phyloP scores from a whole-genome alignment of 2,113 vertebrate species.

The Odobenus rosmarus region DNA sequence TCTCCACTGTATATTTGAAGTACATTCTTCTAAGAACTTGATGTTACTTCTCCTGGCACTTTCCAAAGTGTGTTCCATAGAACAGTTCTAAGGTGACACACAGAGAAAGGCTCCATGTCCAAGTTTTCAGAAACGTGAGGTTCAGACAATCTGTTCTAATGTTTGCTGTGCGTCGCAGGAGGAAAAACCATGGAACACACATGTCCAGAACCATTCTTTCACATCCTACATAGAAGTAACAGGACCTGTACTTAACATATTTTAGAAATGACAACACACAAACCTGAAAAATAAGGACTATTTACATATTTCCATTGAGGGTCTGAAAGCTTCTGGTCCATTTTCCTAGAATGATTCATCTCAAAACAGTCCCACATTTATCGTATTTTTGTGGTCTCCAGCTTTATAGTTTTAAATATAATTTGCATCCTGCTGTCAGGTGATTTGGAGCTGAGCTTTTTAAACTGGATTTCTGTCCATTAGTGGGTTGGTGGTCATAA shows the following conservation, averaged over 20 bases:
- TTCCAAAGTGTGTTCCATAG: background rate
- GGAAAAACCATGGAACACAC: background rate
- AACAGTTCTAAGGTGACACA: background rate
- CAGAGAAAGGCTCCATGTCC: background rate
- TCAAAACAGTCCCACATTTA: background rate
- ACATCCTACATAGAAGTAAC: background rate
- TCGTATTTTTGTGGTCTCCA: background rate
- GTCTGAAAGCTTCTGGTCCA: background rate
- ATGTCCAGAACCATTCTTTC: background rate
- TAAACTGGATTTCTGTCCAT: background rate
- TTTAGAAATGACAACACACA: constrained; percentile 4
- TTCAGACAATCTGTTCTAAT: background rate
- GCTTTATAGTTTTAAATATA: background rate
- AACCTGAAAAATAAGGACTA: background rate
- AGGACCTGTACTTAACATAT: background rate
- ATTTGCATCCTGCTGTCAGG: background rate
- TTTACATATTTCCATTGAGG: background rate
- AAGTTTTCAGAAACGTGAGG: background rate
- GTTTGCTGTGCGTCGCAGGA: background rate
- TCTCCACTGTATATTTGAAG: background rate
- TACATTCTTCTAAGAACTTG: background rate
- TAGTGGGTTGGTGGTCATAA: background rate
- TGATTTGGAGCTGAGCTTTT: constrained; percentile 28
- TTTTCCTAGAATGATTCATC: background rate
- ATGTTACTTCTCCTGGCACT: background rate